Evolutionary conservation across 1,140 invertebrate species (phyloP).

Genomic region (Diabrotica undecimpunctata): DNA sequence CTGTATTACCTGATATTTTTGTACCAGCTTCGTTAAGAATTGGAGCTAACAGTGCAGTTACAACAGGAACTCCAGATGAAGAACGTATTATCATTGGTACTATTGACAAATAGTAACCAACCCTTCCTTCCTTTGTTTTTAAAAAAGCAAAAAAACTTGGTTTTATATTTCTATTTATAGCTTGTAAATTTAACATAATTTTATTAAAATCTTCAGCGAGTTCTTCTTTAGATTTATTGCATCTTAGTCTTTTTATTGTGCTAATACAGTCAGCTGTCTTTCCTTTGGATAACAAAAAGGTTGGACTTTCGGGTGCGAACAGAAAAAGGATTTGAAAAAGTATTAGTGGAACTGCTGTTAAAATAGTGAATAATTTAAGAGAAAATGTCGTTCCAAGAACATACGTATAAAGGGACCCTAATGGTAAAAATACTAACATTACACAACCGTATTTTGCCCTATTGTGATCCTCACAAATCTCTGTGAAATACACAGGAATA

Average conservation of each 20-base stretch:
- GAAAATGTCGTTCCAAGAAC: background rate
- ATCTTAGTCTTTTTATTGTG: background rate
- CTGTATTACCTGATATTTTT: background rate
- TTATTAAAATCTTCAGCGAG: background rate
- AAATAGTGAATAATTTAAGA: background rate
- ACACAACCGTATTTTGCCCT: conserved; percentile 1
- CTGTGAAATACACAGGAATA: background rate
- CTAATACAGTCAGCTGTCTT: background rate
- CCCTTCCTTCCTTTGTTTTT: background rate
- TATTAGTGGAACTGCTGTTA: background rate
- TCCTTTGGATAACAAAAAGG: background rate
- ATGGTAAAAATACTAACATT: background rate
- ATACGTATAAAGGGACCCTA: conserved; percentile 7
- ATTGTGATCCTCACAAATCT: conserved; percentile 15
- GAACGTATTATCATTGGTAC: background rate
- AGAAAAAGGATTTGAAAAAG: background rate
- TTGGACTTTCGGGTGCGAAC: conserved; percentile 7
- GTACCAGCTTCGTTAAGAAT: background rate
- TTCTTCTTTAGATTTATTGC: conserved; percentile 9
- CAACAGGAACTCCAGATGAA: background rate
- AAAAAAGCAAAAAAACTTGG: background rate
- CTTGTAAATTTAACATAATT: background rate
- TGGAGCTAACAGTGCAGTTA: background rate
- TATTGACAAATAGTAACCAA: background rate
- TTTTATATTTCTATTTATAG: background rate